phyloP scores from a whole-genome alignment of 2,113 vertebrate species.

The Theristicus caerulescens region DNA sequence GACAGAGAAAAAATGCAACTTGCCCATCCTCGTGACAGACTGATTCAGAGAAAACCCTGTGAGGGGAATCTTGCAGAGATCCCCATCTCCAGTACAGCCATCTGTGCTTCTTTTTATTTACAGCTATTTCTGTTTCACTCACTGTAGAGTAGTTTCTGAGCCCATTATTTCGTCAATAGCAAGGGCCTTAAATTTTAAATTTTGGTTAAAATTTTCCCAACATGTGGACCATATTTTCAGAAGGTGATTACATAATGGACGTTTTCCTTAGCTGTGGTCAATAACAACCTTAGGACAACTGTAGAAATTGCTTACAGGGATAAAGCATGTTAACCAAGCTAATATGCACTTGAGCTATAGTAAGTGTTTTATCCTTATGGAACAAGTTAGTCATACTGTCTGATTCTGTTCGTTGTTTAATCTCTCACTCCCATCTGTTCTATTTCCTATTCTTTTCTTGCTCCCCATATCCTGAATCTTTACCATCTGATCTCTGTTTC shows the following conservation, averaged over 20 bases:
- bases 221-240: not conserved
- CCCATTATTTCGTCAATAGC: not conserved
- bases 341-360: not conserved
- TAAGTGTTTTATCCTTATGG: not conserved
- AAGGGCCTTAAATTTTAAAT: not conserved
- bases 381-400: not conserved
- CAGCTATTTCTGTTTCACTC: not conserved
- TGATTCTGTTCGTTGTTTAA: constrained; percentile 17
- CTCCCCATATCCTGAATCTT: not conserved
- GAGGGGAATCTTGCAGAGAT: not conserved
- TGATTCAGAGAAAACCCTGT: not conserved
- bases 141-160: not conserved
- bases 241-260: not conserved
- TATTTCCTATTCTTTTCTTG: not conserved
- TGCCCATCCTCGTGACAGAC: not conserved
- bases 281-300: not conserved
- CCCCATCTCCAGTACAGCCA: not conserved
- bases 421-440: not conserved
- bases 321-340: not conserved
- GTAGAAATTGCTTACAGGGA: not conserved
- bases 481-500: not conserved
- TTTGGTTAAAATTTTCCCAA: not conserved
- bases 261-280: not conserved
- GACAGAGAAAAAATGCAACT: not conserved
- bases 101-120: not conserved